Base-by-base conservation (phyloP, 1,140 invertebrate genomes). In the Whitmania pigra region DNA sequence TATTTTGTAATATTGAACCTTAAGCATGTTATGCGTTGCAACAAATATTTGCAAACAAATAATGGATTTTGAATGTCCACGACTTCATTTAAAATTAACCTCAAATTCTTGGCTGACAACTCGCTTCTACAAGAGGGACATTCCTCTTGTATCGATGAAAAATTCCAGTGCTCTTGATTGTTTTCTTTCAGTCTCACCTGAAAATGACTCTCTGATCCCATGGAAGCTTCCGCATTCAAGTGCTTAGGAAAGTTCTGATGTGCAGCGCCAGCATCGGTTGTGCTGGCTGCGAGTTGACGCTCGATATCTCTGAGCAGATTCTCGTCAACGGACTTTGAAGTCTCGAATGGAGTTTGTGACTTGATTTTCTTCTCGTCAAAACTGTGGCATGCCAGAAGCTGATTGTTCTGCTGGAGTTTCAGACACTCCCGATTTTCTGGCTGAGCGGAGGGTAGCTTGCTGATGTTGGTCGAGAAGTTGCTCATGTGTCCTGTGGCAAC, bases 281-380 rank as follows among this genome's bases (percentile, higher is more conserved):
- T 5, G 43, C 43, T 17, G 43, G 43, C 43, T 49, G 43, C 13
- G 11, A 15, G 43, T 17, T 17, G 43, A 49, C 43, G 43, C 20
- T n/a, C 57, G 18, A 63, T 63, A 20, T 63, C 57, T 25, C 57
- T 22, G 22, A 63, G 29, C 57, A 63, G 29, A 20, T 63, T 63
- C 11, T 25, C 57, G 22, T 63, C 57, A n/a, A 63, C 57, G 11
- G 57, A 63, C 29, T 63, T 63, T 3, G 57, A 63, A 63, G 29
- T 63, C 20, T 63, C 57, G 22, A 63, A 63, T 13, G 22, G 22
- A 11, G 22, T 63, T 20, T 11, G 57, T 13, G 29, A 31, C 22
- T 22, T 63, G 29, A 25, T 63, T 63, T 63, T 63, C 22, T 63
- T 63, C 29, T 63, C 57, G 22, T 63, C 57, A n/a, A 63, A 63